Conservation (phyloP, 2,888 invertebrate genomes). For the Plagodis dolabraria region DNA sequence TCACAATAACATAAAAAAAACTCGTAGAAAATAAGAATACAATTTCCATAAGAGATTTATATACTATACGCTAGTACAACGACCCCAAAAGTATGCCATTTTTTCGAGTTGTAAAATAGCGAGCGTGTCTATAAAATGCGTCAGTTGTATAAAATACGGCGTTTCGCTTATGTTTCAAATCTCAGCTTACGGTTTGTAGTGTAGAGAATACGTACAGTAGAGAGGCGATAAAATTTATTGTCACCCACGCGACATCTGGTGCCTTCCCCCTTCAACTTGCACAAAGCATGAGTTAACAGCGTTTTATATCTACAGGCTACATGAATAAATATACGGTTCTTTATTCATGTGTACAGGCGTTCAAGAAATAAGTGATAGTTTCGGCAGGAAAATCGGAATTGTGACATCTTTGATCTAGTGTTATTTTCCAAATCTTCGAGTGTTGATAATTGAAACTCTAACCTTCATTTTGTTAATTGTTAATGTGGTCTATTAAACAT, state of each 20-base stretch:
- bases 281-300: conserved; percentile 37
- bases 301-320: conserved; percentile 4
- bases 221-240: conserved; percentile 83
- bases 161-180: conserved; percentile 73
- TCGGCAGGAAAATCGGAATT: too few species aligned
- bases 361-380: too few species aligned
- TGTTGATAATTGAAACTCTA: too few species aligned
- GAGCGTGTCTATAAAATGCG: conserved; percentile 55
- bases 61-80: conserved; percentile 10
- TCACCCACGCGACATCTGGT: conserved; percentile 82
- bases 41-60: conserved; percentile 28
- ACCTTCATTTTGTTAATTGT: too few species aligned
- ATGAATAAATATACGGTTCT: too few species aligned
- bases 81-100: conserved; percentile 18
- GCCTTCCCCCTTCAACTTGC: conserved; percentile 58
- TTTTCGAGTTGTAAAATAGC: conserved; percentile 42
- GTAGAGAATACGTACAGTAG: conserved; percentile 74
- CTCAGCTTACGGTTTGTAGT: conserved; percentile 75
- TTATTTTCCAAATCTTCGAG: too few species aligned
- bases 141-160: conserved; percentile 69
- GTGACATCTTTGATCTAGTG: too few species aligned
- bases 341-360: too few species aligned
- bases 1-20: too few species aligned
- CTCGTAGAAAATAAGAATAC: conserved; percentile 7
- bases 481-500: too few species aligned